Evolutionary conservation across 2,113 vertebrate species (phyloP).

Genomic region (Montifringilla adamsi): DNA sequence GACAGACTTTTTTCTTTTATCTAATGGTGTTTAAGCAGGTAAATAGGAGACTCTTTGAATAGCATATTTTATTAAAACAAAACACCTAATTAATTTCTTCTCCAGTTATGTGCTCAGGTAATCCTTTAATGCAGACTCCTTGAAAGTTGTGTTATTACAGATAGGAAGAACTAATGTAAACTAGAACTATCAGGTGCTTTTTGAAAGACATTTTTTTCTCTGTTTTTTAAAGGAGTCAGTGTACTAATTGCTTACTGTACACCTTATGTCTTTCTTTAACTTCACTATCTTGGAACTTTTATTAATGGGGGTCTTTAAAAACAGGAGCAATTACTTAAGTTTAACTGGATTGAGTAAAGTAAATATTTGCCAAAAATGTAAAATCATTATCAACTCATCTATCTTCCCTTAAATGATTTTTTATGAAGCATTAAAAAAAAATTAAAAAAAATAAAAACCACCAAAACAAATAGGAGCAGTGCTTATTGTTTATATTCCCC

Average conservation of each 20-base stretch:
- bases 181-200: not conserved
- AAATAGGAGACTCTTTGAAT: not conserved
- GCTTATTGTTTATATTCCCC: not conserved
- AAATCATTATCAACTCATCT: not conserved
- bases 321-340: not conserved
- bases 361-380: not conserved
- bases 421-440: not conserved
- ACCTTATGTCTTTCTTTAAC: not conserved
- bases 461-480: not conserved
- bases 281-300: not conserved
- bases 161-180: not conserved
- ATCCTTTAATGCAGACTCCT: constrained; percentile 1
- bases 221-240: not conserved
- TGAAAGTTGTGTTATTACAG: constrained; percentile 11
- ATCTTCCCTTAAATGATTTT: not conserved
- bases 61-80: constrained; percentile 15
- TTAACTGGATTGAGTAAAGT: not conserved
- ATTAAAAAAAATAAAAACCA: not conserved
- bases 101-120: not conserved
- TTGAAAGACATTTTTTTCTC: not conserved
- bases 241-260: not conserved
- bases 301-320: not conserved
- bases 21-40: not conserved
- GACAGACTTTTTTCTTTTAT: not conserved
- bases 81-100: constrained; percentile 2